A percentile compares a stretch with the other conserved stretches of the same genome.
These are phyloP conservation scores for Tromatobia lineatoria DNA, from an alignment of 2,888 invertebrate species.

Conservation along the genomic window DNA sequence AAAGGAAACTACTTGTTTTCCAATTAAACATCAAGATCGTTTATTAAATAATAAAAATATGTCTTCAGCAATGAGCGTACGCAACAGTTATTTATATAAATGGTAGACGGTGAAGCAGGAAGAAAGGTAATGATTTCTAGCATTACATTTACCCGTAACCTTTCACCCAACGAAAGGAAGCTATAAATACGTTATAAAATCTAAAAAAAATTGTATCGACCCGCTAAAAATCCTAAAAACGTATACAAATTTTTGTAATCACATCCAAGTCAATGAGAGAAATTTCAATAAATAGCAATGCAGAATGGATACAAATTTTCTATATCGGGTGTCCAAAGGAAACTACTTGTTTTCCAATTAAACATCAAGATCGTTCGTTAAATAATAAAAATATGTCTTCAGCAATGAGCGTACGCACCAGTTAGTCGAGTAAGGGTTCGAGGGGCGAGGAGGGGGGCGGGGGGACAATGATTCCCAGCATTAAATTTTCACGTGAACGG, in stretches of 20 bases:
- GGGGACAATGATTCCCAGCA: conserved; percentile 8
- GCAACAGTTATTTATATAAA: neutral
- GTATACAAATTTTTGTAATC: neutral
- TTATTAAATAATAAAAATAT: neutral
- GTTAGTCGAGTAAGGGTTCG: neutral
- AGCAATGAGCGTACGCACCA: neutral
- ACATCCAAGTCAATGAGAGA: neutral
- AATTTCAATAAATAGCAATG: conserved; percentile 10
- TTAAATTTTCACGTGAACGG: conserved; percentile 22
- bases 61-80: neutral
- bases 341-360: neutral
- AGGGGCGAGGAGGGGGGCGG: neutral
- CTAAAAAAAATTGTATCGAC: no score
- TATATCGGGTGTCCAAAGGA: neutral
- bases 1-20: neutral
- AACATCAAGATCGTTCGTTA: conserved; percentile 6
- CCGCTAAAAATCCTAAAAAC: no score
- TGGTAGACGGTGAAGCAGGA: neutral
- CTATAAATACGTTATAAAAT: no score
- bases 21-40: conserved; percentile 1
- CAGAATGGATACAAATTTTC: neutral
- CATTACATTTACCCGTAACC: conserved; percentile 7
- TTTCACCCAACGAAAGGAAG: conserved; percentile 2
- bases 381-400: neutral
- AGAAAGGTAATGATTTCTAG: neutral